Evolutionary conservation across 2,797 vertebrate species (phyloP).

Genomic region (Dipus sagitta): DNA sequence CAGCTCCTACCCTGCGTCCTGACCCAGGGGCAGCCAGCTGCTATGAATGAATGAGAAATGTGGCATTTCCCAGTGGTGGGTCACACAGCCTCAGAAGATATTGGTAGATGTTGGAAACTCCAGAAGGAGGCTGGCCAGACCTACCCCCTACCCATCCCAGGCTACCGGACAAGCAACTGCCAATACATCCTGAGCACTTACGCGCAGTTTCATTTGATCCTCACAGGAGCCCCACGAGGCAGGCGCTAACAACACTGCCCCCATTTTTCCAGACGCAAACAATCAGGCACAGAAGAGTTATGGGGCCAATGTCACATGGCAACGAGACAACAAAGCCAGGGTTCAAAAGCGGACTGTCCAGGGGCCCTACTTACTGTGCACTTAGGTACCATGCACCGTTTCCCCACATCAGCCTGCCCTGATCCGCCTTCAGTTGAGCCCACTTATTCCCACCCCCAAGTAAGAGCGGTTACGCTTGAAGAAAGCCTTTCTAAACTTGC

Average conservation of each 20-base stretch:
- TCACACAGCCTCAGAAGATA: background rate
- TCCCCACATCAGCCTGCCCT: background rate
- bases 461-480: background rate
- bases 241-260: background rate
- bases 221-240: background rate
- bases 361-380: background rate
- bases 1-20: too few relatives aligned
- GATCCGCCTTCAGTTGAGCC: background rate
- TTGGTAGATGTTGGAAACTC: background rate
- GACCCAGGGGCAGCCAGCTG: background rate
- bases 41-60: background rate
- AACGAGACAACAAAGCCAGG: background rate
- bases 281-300: background rate
- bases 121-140: background rate
- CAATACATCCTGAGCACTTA: background rate
- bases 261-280: slow-evolving; percentile 26
- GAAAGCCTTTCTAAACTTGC: background rate
- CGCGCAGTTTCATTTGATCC: background rate
- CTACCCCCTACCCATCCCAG: background rate
- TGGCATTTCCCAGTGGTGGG: background rate
- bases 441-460: background rate
- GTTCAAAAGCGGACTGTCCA: slow-evolving; percentile 19
- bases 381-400: background rate
- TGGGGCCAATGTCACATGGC: background rate
- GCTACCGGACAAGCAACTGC: background rate